Base-by-base conservation (phyloP, 1,140 invertebrate species). In the Ooceraea biroi region DNA sequence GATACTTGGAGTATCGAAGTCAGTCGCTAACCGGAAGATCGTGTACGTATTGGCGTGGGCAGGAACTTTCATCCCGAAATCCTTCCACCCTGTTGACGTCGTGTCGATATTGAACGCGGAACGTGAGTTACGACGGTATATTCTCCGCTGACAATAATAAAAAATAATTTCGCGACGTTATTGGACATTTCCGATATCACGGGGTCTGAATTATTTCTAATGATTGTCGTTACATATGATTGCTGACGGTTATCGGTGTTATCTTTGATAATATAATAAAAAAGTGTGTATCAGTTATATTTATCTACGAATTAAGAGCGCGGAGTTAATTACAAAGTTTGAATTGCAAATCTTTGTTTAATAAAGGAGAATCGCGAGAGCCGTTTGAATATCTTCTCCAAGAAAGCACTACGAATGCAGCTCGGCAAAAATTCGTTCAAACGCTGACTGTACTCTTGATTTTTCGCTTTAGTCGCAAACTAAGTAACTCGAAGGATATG, bases 1-100 rank as follows among this genome's bases (percentile, higher is more conserved):
- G 85, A 88, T 87, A 61, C 72, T 73, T 30, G 36, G 25, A 69
- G 68, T 86, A 83, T 84, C 85, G 74, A 30, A 25, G 57, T 83
- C 46, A 63, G 57, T 63, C 48, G 46, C 55, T 65, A 73, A 55
- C 55, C 22, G 57, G 50, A 50, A 25, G 17, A 72, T 22, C 30
- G 69, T 68, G 65, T 12, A 60, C 63, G 65, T 74, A 74, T 73
- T 82, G 69, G 68, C 17, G 69, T 19, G 36, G 41, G 50, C 65
- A 55, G 50, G 22, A 71, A 46, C n/a, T 69, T 71, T 68, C 25
- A 22, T 80, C 65, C 44, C 36, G 17, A 69, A 80, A 69, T 80
- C 25, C 10, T n/a, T 68, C 36, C 14, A 41, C 50, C 22, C 4
- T 7, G 36, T 69, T 71, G 65, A 80, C 41, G 36, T 60, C 55